Percentiles rank a stretch among this genome's conserved stretches.
phyloP scores from a whole-genome alignment of 2,113 vertebrate genomes.

The Xiphophorus hellerii region DNA sequence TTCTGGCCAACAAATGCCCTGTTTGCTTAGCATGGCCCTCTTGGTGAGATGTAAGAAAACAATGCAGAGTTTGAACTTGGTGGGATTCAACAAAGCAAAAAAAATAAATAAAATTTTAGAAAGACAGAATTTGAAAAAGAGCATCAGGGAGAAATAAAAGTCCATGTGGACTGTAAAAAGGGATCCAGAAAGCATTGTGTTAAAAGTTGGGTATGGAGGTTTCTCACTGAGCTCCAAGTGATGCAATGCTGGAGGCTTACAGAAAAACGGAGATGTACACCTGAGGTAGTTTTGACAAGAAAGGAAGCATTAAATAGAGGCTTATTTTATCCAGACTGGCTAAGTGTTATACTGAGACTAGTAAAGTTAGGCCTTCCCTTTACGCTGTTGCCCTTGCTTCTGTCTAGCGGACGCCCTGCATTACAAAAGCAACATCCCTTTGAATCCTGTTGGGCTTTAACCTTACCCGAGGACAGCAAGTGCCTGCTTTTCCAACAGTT shows the following conservation, averaged over 20 bases:
- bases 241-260: constrained; percentile 33
- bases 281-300: constrained; percentile 24
- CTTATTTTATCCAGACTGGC: constrained; percentile 21
- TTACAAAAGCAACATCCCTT: constrained; percentile 54
- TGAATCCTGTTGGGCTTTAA: constrained; percentile 57
- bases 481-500: constrained; percentile 42
- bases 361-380: neutral
- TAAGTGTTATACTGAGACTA: neutral
- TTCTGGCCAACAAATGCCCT: constrained; percentile 49
- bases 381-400: constrained; percentile 26
- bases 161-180: neutral
- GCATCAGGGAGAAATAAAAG: neutral
- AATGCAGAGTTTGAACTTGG: constrained; percentile 45
- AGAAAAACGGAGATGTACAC: constrained; percentile 30
- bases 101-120: neutral
- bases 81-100: constrained; percentile 3
- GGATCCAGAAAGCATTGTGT: neutral
- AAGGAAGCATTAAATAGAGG: constrained; percentile 29
- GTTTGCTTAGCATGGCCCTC: constrained; percentile 52
- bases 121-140: neutral
- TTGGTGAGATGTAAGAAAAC: constrained; percentile 43
- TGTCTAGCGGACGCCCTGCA: constrained; percentile 32
- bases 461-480: constrained; percentile 53
- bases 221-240: constrained; percentile 36
- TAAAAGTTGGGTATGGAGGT: constrained; percentile 26